Percentiles rank a stretch among this genome's conserved stretches.
These are phyloP conservation scores for Botia kubotai DNA, from an alignment of 2,797 vertebrate genomes.

Conservation along the genomic window DNA sequence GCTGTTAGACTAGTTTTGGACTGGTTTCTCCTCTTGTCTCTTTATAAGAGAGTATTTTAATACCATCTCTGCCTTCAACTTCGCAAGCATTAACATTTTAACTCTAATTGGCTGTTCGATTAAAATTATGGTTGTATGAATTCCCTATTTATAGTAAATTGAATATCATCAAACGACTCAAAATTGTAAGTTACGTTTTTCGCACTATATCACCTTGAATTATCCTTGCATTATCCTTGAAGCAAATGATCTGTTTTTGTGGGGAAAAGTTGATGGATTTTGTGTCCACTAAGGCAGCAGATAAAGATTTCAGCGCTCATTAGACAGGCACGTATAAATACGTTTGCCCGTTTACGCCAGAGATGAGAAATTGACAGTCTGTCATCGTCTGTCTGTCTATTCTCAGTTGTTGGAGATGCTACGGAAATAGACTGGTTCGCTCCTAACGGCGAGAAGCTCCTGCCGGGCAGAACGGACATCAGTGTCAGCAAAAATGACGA, in stretches of 20 bases:
- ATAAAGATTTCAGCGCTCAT: constrained; percentile 8
- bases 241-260: background rate
- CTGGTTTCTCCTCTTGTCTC: too few species aligned
- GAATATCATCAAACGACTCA: background rate
- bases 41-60: too few species aligned
- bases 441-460: constrained; percentile 90
- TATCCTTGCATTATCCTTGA: background rate
- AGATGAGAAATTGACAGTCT: background rate
- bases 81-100: too few species aligned
- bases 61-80: too few species aligned
- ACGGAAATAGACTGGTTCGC: constrained; percentile 95
- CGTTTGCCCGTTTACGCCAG: background rate
- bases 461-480: constrained; percentile 85
- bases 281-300: background rate
- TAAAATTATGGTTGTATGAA: too few species aligned
- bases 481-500: constrained; percentile 86
- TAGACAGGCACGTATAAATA: background rate
- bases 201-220: background rate
- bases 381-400: constrained; percentile 9
- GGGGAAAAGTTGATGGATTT: background rate
- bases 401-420: constrained; percentile 87
- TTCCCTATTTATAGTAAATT: too few species aligned
- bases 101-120: too few species aligned
- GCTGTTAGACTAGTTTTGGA: too few species aligned
- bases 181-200: background rate